Percentiles rank a stretch among this genome's conserved stretches.
phyloP scores from a whole-genome alignment of 1,140 invertebrate species.

The Latrodectus geometricus region DNA sequence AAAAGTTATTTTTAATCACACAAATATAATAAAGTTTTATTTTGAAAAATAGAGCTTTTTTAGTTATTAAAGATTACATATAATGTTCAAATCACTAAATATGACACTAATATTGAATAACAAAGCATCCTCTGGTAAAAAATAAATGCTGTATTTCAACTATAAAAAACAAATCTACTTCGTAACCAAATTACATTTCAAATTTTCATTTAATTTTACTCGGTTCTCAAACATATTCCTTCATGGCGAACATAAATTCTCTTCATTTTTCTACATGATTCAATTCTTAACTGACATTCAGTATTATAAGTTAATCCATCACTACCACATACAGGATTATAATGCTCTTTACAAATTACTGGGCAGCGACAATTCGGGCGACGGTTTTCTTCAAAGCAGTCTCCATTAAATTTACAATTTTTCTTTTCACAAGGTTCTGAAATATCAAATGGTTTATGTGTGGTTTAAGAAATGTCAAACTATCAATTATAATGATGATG shows the following conservation, averaged over 20 bases:
- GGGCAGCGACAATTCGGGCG: constrained; percentile 64
- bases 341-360: constrained; percentile 60
- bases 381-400: constrained; percentile 61
- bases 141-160: too few species aligned
- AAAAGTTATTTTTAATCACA: too few species aligned
- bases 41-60: too few species aligned
- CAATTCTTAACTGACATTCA: constrained; percentile 68
- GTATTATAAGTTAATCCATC: constrained; percentile 69
- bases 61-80: too few species aligned
- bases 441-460: neutral
- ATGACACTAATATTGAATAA: too few species aligned
- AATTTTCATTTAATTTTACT: neutral
- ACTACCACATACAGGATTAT: constrained; percentile 65
- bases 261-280: constrained; percentile 59
- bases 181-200: too few species aligned
- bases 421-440: constrained; percentile 65
- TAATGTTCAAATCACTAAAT: too few species aligned
- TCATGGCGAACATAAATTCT: constrained; percentile 52
- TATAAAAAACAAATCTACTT: too few species aligned
- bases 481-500: too few species aligned
- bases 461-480: too few species aligned
- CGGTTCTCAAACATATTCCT: constrained; percentile 29
- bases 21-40: too few species aligned
- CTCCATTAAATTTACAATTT: constrained; percentile 63
- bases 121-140: too few species aligned